Percentiles rank a stretch among this genome's conserved stretches.
These are phyloP conservation scores for Upupa epops DNA, from an alignment of 2,113 vertebrate species.

Conservation along the genomic window DNA sequence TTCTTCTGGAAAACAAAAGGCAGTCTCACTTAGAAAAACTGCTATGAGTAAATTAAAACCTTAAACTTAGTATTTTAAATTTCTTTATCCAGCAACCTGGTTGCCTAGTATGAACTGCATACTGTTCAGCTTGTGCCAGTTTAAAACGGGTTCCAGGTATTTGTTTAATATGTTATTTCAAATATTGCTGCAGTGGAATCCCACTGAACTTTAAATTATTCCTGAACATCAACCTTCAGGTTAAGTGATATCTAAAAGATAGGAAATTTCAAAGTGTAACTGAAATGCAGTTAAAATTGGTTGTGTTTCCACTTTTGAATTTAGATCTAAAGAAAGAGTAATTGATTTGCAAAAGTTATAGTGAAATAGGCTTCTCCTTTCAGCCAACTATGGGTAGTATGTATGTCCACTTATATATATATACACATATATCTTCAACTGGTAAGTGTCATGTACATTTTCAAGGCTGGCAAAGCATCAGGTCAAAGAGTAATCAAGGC, in stretches of 20 bases:
- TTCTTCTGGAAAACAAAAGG: neutral
- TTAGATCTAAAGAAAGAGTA: neutral
- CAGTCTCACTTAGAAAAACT: neutral
- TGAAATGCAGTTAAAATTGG: neutral
- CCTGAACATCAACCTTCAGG: neutral
- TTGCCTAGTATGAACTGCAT: neutral
- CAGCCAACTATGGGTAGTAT: neutral
- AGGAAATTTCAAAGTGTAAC: neutral
- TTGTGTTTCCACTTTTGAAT: neutral
- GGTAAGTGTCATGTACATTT: constrained; percentile 34
- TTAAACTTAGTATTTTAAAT: neutral
- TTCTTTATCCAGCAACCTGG: neutral
- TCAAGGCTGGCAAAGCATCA: constrained; percentile 36
- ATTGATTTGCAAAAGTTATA: neutral
- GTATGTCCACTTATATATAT: too few species aligned
- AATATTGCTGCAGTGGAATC: neutral
- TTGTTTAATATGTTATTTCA: neutral
- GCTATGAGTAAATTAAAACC: neutral
- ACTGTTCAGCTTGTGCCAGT: neutral
- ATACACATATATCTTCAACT: neutral
- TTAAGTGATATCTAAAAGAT: neutral
- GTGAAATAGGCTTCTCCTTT: neutral
- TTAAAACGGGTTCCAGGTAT: neutral
- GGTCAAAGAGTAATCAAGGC: constrained; percentile 9
- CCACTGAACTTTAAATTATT: neutral